Base-by-base conservation (phyloP, 2,888 invertebrate genomes). In the Exephanes ischioxanthus region DNA sequence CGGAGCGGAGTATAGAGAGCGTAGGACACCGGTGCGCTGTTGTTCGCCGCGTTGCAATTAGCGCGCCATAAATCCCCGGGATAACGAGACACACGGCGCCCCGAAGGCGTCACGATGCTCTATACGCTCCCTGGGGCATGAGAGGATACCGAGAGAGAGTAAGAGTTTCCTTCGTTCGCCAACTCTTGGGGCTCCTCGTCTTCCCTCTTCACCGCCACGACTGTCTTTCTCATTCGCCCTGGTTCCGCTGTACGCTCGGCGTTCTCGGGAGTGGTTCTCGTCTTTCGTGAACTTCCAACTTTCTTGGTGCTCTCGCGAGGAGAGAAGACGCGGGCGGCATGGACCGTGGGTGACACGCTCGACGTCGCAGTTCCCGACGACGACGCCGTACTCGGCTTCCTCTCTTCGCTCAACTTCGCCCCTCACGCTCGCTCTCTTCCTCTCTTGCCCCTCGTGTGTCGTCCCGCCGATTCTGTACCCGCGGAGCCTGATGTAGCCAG, bases 1-100 rank as follows among this genome's bases (percentile, higher is more conserved):
- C 14, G 3, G 26, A 41, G 66, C 71, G 37, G 51, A 72, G 30
- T 58, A 55, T 7, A 30, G 66, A 55, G 45, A 63, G 30, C 53
- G 51, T 68, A 80, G 82, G 83, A 87, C 83, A 84, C 89, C 89
- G 90, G 90, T 91, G 85, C 61, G 85, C 76, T 85, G 93, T 92
- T 93, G 91, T 93, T 93, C 90, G 87, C 87, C 89, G 90, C 90
- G 90, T 90, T 91, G 92, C 93, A 94, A 94, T 94, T 94, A 94
- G 93, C 92, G 92, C 90, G 90, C 92, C 91, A 92, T 94, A 94
- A 92, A 94, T 94, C 92, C 90, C 88, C 79, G 79, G 92, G 90
- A 93, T 93, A 94, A 94, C 94, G 92, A 93, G 89, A 89, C 93
- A 93, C 92, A 89, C 89, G 93, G 94, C 94, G 93, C 93, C 94